A percentile compares a stretch with the other conserved stretches of the same genome.
These are phyloP conservation scores for Gymnoscopelus microlampas DNA, from an alignment of 2,797 vertebrate species.

Conservation along the genomic window DNA sequence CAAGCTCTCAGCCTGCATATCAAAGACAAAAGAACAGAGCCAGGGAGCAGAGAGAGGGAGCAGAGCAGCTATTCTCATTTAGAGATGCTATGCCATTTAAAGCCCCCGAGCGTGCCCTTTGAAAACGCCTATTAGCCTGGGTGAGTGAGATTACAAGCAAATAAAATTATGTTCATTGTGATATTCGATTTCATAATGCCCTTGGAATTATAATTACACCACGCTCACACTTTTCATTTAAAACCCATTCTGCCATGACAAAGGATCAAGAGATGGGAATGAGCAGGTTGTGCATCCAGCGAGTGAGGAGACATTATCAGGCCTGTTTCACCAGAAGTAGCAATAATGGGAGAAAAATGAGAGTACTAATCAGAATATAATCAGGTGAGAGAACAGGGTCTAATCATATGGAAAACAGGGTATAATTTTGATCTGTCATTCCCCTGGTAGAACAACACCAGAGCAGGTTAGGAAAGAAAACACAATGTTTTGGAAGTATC, in stretches of 20 bases:
- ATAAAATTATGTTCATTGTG: conserved; percentile 85
- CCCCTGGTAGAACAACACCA: conserved; percentile 43
- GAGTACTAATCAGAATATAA: conserved; percentile 71
- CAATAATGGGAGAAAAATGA: conserved; percentile 76
- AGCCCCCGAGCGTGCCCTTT: conserved; percentile 75
- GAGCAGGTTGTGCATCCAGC: conserved; percentile 71
- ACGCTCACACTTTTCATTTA: conserved; percentile 80
- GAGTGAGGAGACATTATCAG: conserved; percentile 74
- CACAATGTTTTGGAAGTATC: neutral
- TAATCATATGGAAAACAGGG: conserved; percentile 73
- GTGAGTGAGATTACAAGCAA: conserved; percentile 85
- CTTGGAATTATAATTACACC: conserved; percentile 83
- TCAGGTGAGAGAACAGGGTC: conserved; percentile 76
- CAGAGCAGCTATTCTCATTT: conserved; percentile 74
- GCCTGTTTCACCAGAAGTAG: conserved; percentile 76
- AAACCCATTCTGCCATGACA: conserved; percentile 78
- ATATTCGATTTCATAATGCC: conserved; percentile 84
- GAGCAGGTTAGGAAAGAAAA: conserved; percentile 31
- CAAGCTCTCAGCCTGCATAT: conserved; percentile 77
- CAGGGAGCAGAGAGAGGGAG: conserved; percentile 43
- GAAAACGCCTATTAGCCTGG: conserved; percentile 83
- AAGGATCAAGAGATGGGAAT: conserved; percentile 73
- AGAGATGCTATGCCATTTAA: conserved; percentile 72
- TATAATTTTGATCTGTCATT: conserved; percentile 70
- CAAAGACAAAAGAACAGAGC: conserved; percentile 82